Evolutionary conservation across 2,797 vertebrate species (phyloP).

Genomic region (Parotocinclus haroldoi): DNA sequence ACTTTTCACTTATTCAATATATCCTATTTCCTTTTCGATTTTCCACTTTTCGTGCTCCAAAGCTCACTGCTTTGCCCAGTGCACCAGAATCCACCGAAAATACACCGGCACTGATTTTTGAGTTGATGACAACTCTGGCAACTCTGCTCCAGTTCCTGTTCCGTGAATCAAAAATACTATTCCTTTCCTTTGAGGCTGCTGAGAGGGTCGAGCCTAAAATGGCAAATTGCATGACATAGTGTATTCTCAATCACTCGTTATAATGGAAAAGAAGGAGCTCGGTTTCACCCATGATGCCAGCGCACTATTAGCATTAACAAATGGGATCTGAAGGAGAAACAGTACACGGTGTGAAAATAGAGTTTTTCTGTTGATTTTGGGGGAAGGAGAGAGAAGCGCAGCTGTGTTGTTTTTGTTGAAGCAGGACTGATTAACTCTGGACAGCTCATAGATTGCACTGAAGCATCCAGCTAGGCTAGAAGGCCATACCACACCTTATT

Average conservation of each 20-base stretch:
- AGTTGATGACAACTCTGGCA: constrained; percentile 32
- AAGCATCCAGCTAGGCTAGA: no score
- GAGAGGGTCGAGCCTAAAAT: constrained; percentile 38
- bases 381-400: background rate
- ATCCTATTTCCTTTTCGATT: constrained; percentile 39
- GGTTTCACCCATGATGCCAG: constrained; percentile 20
- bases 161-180: constrained; percentile 39
- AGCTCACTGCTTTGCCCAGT: constrained; percentile 20
- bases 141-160: constrained; percentile 22
- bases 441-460: no score
- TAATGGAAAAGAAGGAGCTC: constrained; percentile 7
- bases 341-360: constrained; percentile 9
- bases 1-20: constrained; percentile 34
- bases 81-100: constrained; percentile 25
- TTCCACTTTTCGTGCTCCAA: constrained; percentile 29
- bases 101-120: constrained; percentile 16
- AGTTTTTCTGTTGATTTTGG: constrained; percentile 19
- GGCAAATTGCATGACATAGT: constrained; percentile 39
- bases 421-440: no score
- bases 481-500: no score
- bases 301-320: constrained; percentile 24
- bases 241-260: constrained; percentile 26
- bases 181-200: constrained; percentile 44
- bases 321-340: constrained; percentile 33
- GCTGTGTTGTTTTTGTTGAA: background rate